Evolutionary conservation across 2,888 invertebrate species (phyloP).

Genomic region (Branchinecta sandiegonensis): DNA sequence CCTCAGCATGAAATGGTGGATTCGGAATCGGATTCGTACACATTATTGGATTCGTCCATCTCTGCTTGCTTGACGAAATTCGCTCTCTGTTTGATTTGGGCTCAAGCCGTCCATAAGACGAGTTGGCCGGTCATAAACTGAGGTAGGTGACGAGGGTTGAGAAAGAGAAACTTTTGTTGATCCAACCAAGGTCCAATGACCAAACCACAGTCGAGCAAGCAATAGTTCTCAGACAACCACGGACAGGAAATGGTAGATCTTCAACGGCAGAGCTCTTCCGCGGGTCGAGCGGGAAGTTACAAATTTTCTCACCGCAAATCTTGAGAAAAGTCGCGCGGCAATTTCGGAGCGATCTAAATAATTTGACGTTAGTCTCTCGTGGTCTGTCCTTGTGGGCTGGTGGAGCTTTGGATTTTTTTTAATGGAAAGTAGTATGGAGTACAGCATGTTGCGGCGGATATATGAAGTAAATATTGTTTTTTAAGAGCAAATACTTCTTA

Average conservation of each 20-base stretch:
- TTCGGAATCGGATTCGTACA: neutral
- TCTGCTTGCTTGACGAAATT: neutral
- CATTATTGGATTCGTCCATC: neutral
- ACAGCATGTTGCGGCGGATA: too few species aligned
- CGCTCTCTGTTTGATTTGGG: too few species aligned
- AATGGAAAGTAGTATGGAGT: too few species aligned
- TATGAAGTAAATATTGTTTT: too few species aligned
- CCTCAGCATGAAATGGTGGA: too few species aligned
- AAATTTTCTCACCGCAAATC: neutral
- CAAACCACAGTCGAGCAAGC: slow-evolving; percentile 1
- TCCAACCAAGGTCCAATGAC: neutral
- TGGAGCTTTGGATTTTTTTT: too few species aligned
- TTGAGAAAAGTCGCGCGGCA: neutral
- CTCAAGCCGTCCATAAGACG: too few species aligned
- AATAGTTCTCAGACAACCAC: slow-evolving; percentile 1
- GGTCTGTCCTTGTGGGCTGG: too few species aligned
- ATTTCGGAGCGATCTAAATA: too few species aligned
- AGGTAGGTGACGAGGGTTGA: neutral
- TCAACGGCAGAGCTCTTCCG: neutral
- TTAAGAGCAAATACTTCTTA: too few species aligned
- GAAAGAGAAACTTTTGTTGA: neutral
- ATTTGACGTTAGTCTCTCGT: too few species aligned
- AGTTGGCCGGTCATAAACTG: too few species aligned
- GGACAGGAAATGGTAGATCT: slow-evolving; percentile 11
- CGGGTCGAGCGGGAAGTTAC: neutral